These are phyloP conservation scores for Epinephelus malabaricus DNA, from an alignment of 2,797 vertebrate species.

Conservation along the genomic window DNA sequence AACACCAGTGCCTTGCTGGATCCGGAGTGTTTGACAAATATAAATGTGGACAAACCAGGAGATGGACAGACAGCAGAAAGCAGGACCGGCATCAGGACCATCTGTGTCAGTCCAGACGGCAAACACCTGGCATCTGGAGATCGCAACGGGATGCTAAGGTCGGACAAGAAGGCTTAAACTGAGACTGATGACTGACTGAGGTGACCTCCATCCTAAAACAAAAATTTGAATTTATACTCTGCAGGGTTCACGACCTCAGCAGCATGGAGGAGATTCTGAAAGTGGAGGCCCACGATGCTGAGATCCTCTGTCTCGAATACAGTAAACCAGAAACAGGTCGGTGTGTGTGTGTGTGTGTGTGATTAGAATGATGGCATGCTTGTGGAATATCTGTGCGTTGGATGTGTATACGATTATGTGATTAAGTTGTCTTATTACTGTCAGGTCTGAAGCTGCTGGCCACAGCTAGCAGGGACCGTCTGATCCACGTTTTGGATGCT, in stretches of 20 bases:
- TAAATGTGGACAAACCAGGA: conserved; percentile 85
- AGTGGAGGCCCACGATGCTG: conserved; percentile 93
- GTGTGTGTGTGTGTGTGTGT: conserved; percentile 17
- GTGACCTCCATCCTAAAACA: not conserved
- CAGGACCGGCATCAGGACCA: conserved; percentile 91
- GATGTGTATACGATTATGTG: not conserved
- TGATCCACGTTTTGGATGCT: conserved; percentile 94
- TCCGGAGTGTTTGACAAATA: conserved; percentile 83
- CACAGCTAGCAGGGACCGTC: conserved; percentile 93
- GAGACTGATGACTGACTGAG: not conserved
- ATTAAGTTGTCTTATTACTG: not conserved
- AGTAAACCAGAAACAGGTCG: conserved; percentile 94
- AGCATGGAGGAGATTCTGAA: conserved; percentile 91
- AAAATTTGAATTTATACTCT: conserved; percentile 19
- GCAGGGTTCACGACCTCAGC: conserved; percentile 92
- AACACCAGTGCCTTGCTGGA: conserved; percentile 89
- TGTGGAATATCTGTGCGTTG: not conserved
- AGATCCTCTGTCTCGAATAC: conserved; percentile 96
- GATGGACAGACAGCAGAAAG: conserved; percentile 88
- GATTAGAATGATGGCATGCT: not conserved
- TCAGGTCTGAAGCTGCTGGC: conserved; percentile 94
- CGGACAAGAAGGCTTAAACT: not conserved
- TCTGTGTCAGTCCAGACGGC: conserved; percentile 95
- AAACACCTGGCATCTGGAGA: conserved; percentile 97
- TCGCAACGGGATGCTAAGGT: conserved; percentile 95